Percentiles rank a stretch among this genome's conserved stretches.
phyloP scores from a whole-genome alignment of 2,113 vertebrate species.

The Cervus canadensis region DNA sequence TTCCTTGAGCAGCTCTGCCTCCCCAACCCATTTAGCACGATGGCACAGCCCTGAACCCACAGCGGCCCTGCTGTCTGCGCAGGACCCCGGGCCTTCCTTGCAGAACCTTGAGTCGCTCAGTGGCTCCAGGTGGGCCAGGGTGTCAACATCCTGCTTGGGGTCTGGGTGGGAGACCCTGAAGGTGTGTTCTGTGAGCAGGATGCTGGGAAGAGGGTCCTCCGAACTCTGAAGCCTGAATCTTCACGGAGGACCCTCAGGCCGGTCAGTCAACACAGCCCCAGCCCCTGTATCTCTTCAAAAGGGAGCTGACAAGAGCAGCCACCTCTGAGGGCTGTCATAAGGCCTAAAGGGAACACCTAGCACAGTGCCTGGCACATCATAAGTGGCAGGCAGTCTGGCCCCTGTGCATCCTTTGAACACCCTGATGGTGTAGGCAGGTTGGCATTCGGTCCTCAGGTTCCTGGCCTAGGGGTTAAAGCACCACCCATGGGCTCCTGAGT shows the following conservation, averaged over 20 bases:
- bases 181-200: neutral
- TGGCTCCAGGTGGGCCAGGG: neutral
- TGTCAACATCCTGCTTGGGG: neutral
- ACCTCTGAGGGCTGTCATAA: rapidly evolving
- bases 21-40: rapidly evolving
- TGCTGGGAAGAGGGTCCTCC: neutral
- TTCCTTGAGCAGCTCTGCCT: neutral
- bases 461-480: neutral
- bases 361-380: neutral
- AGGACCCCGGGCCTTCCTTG: rapidly evolving
- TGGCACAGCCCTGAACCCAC: rapidly evolving
- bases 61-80: neutral
- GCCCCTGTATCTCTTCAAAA: neutral
- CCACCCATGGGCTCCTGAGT: neutral
- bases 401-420: neutral
- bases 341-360: neutral
- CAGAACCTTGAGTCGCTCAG: neutral
- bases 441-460: neutral
- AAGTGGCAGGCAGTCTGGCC: neutral
- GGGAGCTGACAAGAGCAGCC: neutral
- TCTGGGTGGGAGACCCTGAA: neutral
- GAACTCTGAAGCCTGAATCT: neutral
- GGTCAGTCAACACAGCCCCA: rapidly evolving
- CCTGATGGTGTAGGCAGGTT: neutral
- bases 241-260: neutral